Base-by-base conservation (phyloP, 2,888 invertebrate species). In the Serripes groenlandicus region DNA sequence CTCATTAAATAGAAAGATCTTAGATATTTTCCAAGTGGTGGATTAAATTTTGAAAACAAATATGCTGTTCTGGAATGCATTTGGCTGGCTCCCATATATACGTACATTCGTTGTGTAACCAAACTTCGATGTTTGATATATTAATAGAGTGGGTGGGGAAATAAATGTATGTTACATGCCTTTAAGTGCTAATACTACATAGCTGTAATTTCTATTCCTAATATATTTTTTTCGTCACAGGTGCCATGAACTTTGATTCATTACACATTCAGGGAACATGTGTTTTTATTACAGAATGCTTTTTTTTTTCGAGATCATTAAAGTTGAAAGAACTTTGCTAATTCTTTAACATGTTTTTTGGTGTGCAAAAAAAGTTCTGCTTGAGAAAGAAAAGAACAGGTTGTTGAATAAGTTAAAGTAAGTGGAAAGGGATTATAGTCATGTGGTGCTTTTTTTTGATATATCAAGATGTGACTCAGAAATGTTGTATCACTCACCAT, bases 1-100 rank as follows among this genome's bases (percentile, higher is more conserved):
- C 26, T 56, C 30, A 71, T 71, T 71, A 54, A 56, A 71, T 35
- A 32, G 56, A 56, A 56, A 35, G 28, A 26, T 71, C 58, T 35
- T 21, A 32, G 35, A 56, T 60, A 75, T 64, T 70, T n/a, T 80
- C 64, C 58, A 64, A 75, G 56, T 5, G 21, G 42, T 54, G 64
- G 80, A 75, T 80, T 75, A 80, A 64, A 71, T 71, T 80, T 75
- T 70, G 69, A 62, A 69, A 60, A 71, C 71, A 71, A 71, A 71
- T 54, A 54, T 54, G 52, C 23, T 52, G 71, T 52, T 71, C 23
- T 18, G 32, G 56, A 56, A 56, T 66, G 66, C 66, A 42, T 66
- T 66, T 66, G 66, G 66, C 66, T 66, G 37, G 23, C n/a, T n/a
- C n/a, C n/a, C n/a, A n/a, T n/a, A n/a, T n/a, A n/a, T n/a, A n/a